Evolutionary conservation across 2,797 vertebrate species (phyloP).

Genomic region (Trematomus bernacchii): DNA sequence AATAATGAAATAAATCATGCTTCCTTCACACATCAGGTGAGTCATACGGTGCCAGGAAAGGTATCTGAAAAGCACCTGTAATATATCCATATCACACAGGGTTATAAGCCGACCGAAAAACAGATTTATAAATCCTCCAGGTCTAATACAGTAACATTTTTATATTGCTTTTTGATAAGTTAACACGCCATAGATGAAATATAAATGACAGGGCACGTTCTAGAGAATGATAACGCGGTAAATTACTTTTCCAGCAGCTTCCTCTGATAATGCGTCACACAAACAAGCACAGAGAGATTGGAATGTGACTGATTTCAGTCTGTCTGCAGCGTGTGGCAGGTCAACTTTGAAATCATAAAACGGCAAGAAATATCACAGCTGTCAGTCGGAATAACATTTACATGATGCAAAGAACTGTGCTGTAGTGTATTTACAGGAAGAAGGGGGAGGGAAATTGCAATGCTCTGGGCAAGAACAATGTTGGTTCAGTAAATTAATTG

Average conservation of each 20-base stretch:
- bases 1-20: slow-evolving; percentile 12
- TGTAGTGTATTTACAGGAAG: neutral
- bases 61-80: slow-evolving; percentile 16
- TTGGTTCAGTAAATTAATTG: no score
- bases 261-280: slow-evolving; percentile 4
- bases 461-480: no score
- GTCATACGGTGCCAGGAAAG: neutral
- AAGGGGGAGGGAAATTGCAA: neutral
- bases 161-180: slow-evolving; percentile 1
- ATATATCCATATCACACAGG: slow-evolving; percentile 32
- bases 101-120: neutral
- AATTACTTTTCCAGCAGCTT: slow-evolving; percentile 30
- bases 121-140: neutral
- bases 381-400: slow-evolving; percentile 19
- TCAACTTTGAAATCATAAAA: slow-evolving; percentile 17
- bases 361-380: slow-evolving; percentile 29
- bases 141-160: slow-evolving; percentile 5
- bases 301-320: slow-evolving; percentile 31
- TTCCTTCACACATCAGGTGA: slow-evolving; percentile 2
- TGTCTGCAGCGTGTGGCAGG: neutral
- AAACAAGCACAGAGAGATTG: slow-evolving; percentile 2
- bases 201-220: no score
- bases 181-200: neutral
- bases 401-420: neutral
- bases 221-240: slow-evolving; percentile 8